Percentiles rank a stretch among this genome's conserved stretches.
These are phyloP conservation scores for Rhabdornis inornatus DNA, from an alignment of 2,113 vertebrate genomes.

Conservation along the genomic window DNA sequence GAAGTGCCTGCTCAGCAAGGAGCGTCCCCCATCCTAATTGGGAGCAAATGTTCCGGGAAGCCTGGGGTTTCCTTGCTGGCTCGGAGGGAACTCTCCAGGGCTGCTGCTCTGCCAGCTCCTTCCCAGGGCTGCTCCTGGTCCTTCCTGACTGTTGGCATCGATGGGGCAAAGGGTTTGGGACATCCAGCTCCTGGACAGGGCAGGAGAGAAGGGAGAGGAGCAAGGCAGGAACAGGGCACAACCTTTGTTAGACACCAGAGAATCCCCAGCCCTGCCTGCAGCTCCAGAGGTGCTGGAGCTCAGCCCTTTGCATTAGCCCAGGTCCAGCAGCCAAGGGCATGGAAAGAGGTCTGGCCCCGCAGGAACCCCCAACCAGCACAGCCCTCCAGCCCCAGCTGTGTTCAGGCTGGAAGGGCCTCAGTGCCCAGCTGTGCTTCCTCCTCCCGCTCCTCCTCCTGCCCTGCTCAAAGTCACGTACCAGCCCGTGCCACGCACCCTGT, in stretches of 20 bases:
- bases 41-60: background rate
- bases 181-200: background rate
- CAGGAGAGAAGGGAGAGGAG: background rate
- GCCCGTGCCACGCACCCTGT: rapidly evolving
- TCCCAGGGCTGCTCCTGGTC: background rate
- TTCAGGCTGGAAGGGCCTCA: background rate
- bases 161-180: background rate
- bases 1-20: background rate
- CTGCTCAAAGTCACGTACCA: background rate
- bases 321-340: background rate
- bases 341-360: background rate
- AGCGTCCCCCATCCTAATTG: background rate
- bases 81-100: background rate
- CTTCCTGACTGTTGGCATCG: rapidly evolving
- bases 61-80: background rate
- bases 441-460: background rate
- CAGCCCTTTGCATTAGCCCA: background rate
- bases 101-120: background rate
- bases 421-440: background rate
- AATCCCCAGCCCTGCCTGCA: background rate
- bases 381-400: background rate
- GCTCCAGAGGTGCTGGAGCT: rapidly evolving
- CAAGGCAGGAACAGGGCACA: background rate
- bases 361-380: background rate
- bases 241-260: background rate